phyloP scores from a whole-genome alignment of 1,140 invertebrate genomes.

The Drosophila equinoxialis region DNA sequence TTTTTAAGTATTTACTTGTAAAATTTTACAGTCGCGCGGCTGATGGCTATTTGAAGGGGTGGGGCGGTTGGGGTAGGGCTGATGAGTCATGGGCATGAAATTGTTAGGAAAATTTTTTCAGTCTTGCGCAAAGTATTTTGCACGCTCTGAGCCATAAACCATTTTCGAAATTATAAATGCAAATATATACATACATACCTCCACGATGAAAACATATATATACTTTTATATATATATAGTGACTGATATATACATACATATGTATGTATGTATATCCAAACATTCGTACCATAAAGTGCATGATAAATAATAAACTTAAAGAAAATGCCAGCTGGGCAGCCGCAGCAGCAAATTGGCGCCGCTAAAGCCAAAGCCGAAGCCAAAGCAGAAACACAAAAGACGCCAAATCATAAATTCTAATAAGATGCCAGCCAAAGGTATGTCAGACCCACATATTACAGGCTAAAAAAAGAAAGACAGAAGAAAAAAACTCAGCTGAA shows the following conservation, averaged over 20 bases:
- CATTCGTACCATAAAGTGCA: slow-evolving; percentile 49
- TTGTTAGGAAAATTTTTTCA: slow-evolving; percentile 43
- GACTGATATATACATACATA: not conserved
- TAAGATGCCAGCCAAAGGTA: slow-evolving; percentile 47
- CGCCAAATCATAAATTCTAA: slow-evolving; percentile 61
- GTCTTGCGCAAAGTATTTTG: slow-evolving; percentile 51
- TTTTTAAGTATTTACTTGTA: slow-evolving; percentile 12
- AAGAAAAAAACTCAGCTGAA: not conserved
- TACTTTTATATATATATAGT: not conserved
- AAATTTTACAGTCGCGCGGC: not conserved
- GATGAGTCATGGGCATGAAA: slow-evolving; percentile 49
- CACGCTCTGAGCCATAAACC: slow-evolving; percentile 51
- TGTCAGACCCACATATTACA: slow-evolving; percentile 43
- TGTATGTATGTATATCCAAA: not conserved
- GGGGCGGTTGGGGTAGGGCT: slow-evolving; percentile 1
- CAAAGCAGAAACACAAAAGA: slow-evolving; percentile 33
- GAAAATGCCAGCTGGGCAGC: slow-evolving; percentile 52
- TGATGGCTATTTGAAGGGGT: not conserved
- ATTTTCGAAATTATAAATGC: slow-evolving; percentile 57
- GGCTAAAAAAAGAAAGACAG: slow-evolving; percentile 7
- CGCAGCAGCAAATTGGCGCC: slow-evolving; percentile 21
- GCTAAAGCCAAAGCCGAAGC: slow-evolving; percentile 25
- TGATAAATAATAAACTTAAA: slow-evolving; percentile 56
- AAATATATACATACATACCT: slow-evolving; percentile 38
- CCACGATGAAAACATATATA: not conserved